Evolutionary conservation across 2,888 invertebrate genomes (phyloP).

Genomic region (Marasmarcha lunaedactyla): DNA sequence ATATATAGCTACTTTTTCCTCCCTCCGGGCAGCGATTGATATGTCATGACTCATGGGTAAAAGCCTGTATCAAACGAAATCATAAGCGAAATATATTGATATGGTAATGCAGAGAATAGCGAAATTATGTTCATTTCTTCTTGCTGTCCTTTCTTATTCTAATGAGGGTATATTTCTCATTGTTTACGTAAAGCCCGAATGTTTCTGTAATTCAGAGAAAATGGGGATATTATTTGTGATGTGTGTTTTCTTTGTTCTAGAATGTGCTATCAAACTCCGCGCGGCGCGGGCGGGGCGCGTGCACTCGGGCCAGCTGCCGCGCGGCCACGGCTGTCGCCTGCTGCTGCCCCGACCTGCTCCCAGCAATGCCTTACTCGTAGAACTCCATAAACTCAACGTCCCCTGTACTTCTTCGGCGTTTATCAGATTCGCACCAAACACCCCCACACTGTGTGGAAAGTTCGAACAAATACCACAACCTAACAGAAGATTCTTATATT

Average conservation of each 20-base stretch:
- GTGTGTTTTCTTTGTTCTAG: slow-evolving; percentile 54
- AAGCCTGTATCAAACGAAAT: no score
- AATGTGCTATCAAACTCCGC: slow-evolving; percentile 69
- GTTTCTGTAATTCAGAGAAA: no score
- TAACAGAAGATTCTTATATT: slow-evolving; percentile 72
- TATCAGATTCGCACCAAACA: slow-evolving; percentile 67
- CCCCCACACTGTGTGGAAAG: slow-evolving; percentile 74
- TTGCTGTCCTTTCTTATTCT: no score
- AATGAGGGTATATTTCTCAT: no score
- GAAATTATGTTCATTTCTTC: no score
- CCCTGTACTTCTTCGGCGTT: slow-evolving; percentile 72
- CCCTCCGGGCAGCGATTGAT: no score
- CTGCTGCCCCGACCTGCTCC: slow-evolving; percentile 56
- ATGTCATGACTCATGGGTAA: no score
- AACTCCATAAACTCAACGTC: slow-evolving; percentile 76
- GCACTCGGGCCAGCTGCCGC: slow-evolving; percentile 65
- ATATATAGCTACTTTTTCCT: no score
- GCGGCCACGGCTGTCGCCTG: slow-evolving; percentile 62
- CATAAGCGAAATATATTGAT: no score
- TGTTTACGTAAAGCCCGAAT: no score
- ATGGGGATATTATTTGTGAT: no score
- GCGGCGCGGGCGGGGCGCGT: slow-evolving; percentile 49
- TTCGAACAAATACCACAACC: slow-evolving; percentile 73
- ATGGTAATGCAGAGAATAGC: no score
- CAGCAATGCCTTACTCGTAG: slow-evolving; percentile 72